Base-by-base conservation (phyloP, 2,113 vertebrate species). In the Nansenia antarctica region DNA sequence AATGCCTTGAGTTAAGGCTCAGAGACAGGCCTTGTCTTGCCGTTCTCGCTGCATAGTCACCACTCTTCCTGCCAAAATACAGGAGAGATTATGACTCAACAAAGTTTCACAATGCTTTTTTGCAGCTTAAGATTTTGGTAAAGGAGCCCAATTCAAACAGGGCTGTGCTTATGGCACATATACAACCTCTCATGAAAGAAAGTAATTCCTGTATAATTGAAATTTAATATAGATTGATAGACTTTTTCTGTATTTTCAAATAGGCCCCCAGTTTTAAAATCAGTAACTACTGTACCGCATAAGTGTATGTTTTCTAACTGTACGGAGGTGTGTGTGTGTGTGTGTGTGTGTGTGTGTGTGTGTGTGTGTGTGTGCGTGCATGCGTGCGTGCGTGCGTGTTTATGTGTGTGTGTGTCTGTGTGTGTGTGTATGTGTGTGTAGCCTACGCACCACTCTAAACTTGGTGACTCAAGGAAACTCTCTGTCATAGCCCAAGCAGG, bases 1-100 rank as follows among this genome's bases (percentile, higher is more conserved):
- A n/a, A n/a, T 15, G 26, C 53, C 45, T 58, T 9, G 30, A 11
- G 11, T 6, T 18, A 12, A 9, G 47, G 26, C 70, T 45, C 11
- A 20, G 18, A 20, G 53, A 58, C 69, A 78, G 58, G 66, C 58
- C 53, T 60, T 45, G 54, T 78, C 76, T 73, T 69, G 72, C 52
- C 35, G 53, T 7, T n/a, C 58, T 49, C 9, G 27, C 55, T 11
- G 9, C 64, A 14, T 53, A 59, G 52, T 57, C 29, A 59, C 70
- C 53, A 60, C 9, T 39, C 52, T 47, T 47, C 32, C 49, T 24
- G 42, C 24, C 58, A 62, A 65, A 68, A 45, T 42, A 42, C 62
- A 63, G 59, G 32, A 54, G 61, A 62, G 61, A 39, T 70, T 39
- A 49, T 70, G 73, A 69, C 64, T 79, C 62, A 76, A 69, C 60